phyloP scores from a whole-genome alignment of 2,888 invertebrate species.

The Auanema sp. region DNA sequence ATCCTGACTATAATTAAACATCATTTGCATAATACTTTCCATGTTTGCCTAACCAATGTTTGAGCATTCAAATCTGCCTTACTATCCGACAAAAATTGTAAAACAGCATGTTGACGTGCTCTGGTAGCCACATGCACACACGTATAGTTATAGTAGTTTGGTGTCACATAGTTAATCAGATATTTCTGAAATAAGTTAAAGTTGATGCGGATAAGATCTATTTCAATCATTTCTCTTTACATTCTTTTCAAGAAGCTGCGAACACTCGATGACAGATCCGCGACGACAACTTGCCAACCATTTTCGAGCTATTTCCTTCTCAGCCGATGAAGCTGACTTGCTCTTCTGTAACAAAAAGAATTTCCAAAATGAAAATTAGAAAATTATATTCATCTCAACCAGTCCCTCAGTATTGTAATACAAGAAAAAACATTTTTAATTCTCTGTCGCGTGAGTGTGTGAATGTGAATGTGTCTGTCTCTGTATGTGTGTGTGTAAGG shows the following conservation, averaged over 20 bases:
- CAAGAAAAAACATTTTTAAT: no score
- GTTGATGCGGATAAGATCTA: not conserved
- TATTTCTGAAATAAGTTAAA: constrained; percentile 10
- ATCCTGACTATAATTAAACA: constrained; percentile 11
- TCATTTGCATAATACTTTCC: not conserved
- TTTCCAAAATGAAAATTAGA: no score
- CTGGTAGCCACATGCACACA: constrained; percentile 9
- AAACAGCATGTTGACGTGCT: constrained; percentile 6
- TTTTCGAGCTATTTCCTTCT: not conserved
- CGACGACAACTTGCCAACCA: not conserved
- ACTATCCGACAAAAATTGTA: constrained; percentile 1
- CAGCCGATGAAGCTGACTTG: not conserved
- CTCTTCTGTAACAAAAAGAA: no score
- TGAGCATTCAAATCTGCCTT: constrained; percentile 16
- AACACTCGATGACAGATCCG: not conserved
- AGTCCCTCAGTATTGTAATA: no score
- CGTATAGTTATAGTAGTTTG: constrained; percentile 8
- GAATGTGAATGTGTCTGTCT: no score
- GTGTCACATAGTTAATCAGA: constrained; percentile 10
- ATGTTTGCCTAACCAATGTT: constrained; percentile 7
- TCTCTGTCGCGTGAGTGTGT: no score
- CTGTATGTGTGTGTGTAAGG: no score
- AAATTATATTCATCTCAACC: no score
- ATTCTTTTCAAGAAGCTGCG: not conserved
- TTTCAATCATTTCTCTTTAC: constrained; percentile 4